A percentile compares a stretch with the other conserved stretches of the same genome.
These are phyloP conservation scores for Bombus sibiricus DNA, from an alignment of 1,140 invertebrate species.

Conservation along the genomic window DNA sequence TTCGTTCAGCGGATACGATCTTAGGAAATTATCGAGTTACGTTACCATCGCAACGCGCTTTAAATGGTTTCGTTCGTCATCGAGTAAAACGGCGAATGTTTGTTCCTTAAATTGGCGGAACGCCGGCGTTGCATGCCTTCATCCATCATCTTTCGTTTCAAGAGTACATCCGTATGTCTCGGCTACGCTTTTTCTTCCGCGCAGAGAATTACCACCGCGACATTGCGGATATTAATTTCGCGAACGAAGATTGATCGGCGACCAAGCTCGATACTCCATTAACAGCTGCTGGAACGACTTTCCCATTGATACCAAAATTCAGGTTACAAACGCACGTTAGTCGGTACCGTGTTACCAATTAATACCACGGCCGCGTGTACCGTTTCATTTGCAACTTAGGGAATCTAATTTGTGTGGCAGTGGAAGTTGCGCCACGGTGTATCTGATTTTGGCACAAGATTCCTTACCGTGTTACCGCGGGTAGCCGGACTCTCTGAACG, in stretches of 20 bases:
- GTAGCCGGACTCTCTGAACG: neutral
- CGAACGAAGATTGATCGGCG: neutral
- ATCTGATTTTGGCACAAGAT: slow-evolving; percentile 45
- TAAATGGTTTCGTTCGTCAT: neutral
- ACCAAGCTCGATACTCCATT: neutral
- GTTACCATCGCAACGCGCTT: neutral
- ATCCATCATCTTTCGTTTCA: slow-evolving; percentile 10
- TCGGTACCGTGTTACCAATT: slow-evolving; percentile 8
- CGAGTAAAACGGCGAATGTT: neutral
- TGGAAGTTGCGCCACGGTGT: slow-evolving; percentile 30
- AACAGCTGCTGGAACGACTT: neutral
- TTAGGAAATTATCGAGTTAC: neutral
- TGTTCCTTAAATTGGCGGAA: neutral
- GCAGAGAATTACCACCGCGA: neutral
- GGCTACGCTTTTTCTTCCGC: neutral
- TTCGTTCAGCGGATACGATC: neutral
- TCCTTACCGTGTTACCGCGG: neutral
- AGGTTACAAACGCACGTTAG: neutral
- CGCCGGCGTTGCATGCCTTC: neutral
- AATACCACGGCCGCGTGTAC: slow-evolving; percentile 25
- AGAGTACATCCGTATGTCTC: neutral
- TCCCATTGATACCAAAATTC: neutral
- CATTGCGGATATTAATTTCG: slow-evolving; percentile 3
- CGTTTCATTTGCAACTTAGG: slow-evolving; percentile 30
- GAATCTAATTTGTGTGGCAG: slow-evolving; percentile 35